Evolutionary conservation across 1,140 invertebrate genomes (phyloP), one percentile per base, ranked within the genome.

Genomic region (Scaptodrosophila lebanonensis): DNA sequence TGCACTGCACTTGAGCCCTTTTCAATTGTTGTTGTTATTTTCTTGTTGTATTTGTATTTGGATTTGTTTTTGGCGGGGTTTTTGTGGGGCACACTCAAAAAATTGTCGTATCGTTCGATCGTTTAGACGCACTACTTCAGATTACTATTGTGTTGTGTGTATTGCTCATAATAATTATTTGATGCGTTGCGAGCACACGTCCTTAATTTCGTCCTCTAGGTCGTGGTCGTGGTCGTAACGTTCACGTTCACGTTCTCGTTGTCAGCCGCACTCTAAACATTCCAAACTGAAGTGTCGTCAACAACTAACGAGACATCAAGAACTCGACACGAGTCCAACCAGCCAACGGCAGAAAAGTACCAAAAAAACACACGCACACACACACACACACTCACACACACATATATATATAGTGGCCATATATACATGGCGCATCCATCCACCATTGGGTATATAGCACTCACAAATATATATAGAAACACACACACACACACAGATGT

Each of bases 221-320:
- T n/a, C n/a, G n/a, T n/a, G n/a, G n/a, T n/a, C n/a, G n/a, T n/a
- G n/a, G n/a, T n/a, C n/a, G n/a, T n/a, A n/a, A n/a, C n/a, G 32
- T 39, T 45, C 15, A 48, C 45, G 52, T 12, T 20, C 13, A 35
- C 56, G 43, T 9, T 11, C 17, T 39, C 43, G 38, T 17, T 57
- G 17, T 65, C 56, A 60, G 66, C 62, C 70, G 82, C 82, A 85
- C 71, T 84, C 76, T 76, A 73, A 64, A 85, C 83, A 71, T 84
- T 84, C 71, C 83, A 82, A 86, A 72, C 62, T 86, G 84, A 86
- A 86, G 84, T 86, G 84, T 85, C 84, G 84, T 86, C 84, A 84
- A 85, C 82, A 86, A 86, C 84, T 86, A 86, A 86, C 83, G 79
- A 85, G 70, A 72, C 65, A 83, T 82, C 67, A 85, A 83, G 83